A percentile compares a stretch with the other conserved stretches of the same genome.
phyloP scores from a whole-genome alignment of 1,140 invertebrate genomes.

The Arion vulgaris region DNA sequence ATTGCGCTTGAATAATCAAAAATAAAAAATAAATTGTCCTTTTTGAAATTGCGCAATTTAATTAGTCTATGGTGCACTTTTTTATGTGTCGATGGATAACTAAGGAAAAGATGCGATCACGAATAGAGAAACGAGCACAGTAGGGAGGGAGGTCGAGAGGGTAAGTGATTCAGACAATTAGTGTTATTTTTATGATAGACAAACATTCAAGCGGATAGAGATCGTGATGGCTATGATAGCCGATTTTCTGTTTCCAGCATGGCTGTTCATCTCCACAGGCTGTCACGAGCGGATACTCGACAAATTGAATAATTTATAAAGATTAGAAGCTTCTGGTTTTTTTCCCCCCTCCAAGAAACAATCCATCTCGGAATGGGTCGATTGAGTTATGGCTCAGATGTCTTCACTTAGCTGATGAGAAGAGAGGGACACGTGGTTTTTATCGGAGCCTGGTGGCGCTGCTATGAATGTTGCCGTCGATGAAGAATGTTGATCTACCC shows the following conservation, averaged over 20 bases:
- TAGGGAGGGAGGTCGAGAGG: background rate
- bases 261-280: background rate
- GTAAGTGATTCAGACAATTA: slow-evolving; percentile 1
- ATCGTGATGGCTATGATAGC: background rate
- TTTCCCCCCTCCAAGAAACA: slow-evolving; percentile 21
- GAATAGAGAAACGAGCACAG: too few species aligned
- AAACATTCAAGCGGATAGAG: slow-evolving; percentile 4
- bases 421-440: slow-evolving; percentile 19
- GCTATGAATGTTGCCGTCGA: background rate
- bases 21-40: background rate
- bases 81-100: too few species aligned
- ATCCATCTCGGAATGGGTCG: slow-evolving; percentile 21
- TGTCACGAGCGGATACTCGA: background rate
- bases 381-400: slow-evolving; percentile 22
- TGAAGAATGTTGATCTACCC: slow-evolving; percentile 25
- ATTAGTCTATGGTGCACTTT: background rate
- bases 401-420: slow-evolving; percentile 35
- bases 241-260: background rate
- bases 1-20: too few species aligned
- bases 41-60: background rate
- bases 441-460: background rate
- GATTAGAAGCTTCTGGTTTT: slow-evolving; percentile 24
- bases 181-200: slow-evolving; percentile 1
- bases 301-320: slow-evolving; percentile 33
- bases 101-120: too few species aligned